Conservation (phyloP, 2,888 invertebrate genomes). For the Eledone cirrhosa region DNA sequence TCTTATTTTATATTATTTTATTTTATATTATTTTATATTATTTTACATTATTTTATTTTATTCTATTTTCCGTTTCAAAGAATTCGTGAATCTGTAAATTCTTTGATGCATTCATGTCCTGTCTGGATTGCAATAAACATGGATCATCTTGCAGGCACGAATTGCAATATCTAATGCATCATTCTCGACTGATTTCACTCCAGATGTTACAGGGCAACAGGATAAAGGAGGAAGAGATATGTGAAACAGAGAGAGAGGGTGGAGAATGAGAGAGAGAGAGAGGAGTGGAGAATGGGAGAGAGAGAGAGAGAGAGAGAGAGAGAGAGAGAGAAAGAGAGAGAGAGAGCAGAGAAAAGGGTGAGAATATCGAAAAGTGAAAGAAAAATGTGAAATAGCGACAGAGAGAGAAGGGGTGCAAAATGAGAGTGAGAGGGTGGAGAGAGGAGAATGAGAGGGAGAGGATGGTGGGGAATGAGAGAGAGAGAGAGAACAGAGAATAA, state of each 20-base stretch:
- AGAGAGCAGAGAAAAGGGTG: not conserved
- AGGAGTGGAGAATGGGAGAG: too few relatives aligned
- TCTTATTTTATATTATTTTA: too few relatives aligned
- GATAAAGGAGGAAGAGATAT: not conserved
- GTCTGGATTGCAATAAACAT: too few relatives aligned
- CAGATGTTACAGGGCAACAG: not conserved
- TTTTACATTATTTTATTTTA: too few relatives aligned
- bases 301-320: not conserved
- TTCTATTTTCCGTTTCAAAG: not conserved
- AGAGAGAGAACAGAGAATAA: not conserved
- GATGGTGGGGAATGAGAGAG: not conserved
- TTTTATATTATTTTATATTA: too few relatives aligned
- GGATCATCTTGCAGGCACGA: too few relatives aligned
- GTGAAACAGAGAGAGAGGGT: not conserved
- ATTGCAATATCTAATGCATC: too few relatives aligned
- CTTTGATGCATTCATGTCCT: not conserved
- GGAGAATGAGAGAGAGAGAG: not conserved
- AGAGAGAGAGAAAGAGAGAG: not conserved
- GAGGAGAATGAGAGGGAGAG: not conserved
- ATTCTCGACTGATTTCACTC: too few relatives aligned
- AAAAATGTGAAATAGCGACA: not conserved
- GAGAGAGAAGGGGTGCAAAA: not conserved
- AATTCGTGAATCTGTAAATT: not conserved
- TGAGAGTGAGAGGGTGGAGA: not conserved
- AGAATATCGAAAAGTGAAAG: not conserved